A percentile compares a stretch with the other conserved stretches of the same genome.
These are phyloP conservation scores for Ailuropoda melanoleuca DNA, from an alignment of 2,113 vertebrate genomes.

Conservation along the genomic window DNA sequence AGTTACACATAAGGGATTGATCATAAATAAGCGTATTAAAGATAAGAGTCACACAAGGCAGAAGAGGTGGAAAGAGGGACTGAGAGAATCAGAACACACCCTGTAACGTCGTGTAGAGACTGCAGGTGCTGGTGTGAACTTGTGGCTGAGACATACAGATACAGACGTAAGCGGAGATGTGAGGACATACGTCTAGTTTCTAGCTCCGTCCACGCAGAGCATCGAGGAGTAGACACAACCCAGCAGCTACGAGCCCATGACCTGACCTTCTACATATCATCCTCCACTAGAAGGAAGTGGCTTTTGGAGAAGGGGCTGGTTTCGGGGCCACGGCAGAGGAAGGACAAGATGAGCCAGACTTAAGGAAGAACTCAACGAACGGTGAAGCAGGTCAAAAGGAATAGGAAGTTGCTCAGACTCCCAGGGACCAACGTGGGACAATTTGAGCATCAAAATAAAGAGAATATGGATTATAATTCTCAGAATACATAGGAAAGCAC, in stretches of 20 bases:
- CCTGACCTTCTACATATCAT: background rate
- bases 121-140: background rate
- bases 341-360: background rate
- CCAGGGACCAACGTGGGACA: background rate
- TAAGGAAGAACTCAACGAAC: background rate
- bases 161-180: accelerated
- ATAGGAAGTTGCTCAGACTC: background rate
- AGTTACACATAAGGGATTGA: background rate
- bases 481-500: background rate
- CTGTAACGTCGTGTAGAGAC: background rate
- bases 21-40: background rate
- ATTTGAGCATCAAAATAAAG: background rate
- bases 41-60: background rate
- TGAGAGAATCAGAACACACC: background rate
- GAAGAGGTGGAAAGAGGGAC: background rate
- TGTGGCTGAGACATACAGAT: background rate
- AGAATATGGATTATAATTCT: background rate
- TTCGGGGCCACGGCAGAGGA: background rate
- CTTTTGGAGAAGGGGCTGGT: background rate
- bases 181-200: background rate
- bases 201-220: background rate
- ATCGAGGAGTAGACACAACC: background rate
- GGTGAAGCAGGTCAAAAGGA: background rate
- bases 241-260: background rate
- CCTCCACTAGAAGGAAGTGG: background rate